Conservation (phyloP, 2,888 invertebrate species). For the Perizoma affinitatum region DNA sequence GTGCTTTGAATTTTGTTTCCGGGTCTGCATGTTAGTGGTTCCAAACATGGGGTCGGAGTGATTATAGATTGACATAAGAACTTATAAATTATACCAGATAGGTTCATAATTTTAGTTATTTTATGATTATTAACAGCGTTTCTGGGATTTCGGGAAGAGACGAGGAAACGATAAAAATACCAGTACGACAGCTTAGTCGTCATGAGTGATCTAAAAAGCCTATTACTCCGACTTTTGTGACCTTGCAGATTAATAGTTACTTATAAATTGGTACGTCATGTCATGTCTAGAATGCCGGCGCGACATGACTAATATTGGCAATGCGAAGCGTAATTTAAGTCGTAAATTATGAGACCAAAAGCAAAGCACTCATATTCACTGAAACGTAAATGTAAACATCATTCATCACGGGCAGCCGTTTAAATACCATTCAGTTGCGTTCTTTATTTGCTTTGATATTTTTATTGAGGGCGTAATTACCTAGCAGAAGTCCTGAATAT, state of each 20-base stretch:
- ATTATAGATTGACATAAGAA: too few species aligned
- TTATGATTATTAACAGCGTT: too few species aligned
- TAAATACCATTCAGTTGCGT: conserved; percentile 23
- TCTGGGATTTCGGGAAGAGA: too few species aligned
- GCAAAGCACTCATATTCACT: conserved; percentile 37
- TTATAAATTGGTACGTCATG: conserved; percentile 33
- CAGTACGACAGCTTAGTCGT: too few species aligned
- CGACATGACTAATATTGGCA: conserved; percentile 38
- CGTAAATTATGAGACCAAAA: conserved; percentile 45
- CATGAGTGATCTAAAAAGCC: too few species aligned
- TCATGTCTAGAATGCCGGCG: conserved; percentile 36
- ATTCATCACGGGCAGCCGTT: conserved; percentile 38
- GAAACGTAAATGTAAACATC: conserved; percentile 41
- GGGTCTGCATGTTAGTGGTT: not conserved
- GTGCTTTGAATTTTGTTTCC: not conserved
- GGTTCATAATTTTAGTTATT: too few species aligned
- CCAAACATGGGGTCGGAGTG: too few species aligned
- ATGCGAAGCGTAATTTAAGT: conserved; percentile 41
- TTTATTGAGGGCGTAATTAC: too few species aligned
- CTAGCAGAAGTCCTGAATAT: too few species aligned
- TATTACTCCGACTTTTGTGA: not conserved
- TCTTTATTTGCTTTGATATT: not conserved
- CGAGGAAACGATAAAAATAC: too few species aligned
- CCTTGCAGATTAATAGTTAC: conserved; percentile 21
- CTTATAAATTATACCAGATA: too few species aligned